A percentile compares a stretch with the other conserved stretches of the same genome.
phyloP scores from a whole-genome alignment of 2,888 invertebrate genomes.

The Melitaea athalia region DNA sequence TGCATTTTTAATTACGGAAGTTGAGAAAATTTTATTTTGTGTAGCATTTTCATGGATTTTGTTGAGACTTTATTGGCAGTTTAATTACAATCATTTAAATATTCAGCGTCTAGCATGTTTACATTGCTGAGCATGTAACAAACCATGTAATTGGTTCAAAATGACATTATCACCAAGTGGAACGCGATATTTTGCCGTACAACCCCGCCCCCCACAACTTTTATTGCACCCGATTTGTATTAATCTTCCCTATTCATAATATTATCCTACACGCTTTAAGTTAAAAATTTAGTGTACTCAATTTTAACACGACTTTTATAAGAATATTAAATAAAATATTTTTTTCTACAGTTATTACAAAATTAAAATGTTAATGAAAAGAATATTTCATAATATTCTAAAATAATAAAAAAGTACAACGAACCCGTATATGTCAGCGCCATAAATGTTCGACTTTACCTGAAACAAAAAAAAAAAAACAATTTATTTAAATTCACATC shows the following conservation, averaged over 20 bases:
- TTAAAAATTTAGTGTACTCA: too few relatives aligned
- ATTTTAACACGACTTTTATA: background rate
- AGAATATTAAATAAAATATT: background rate
- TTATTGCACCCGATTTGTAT: too few relatives aligned
- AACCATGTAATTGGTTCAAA: too few relatives aligned
- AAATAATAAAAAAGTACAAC: background rate
- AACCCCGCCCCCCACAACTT: too few relatives aligned
- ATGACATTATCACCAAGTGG: too few relatives aligned
- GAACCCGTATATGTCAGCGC: background rate
- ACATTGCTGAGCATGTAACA: too few relatives aligned
- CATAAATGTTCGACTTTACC: background rate
- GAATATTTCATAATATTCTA: background rate
- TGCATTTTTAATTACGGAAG: background rate
- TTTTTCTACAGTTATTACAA: background rate
- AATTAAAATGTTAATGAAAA: background rate
- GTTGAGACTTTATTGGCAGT: too few relatives aligned
- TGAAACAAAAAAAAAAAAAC: conserved; percentile 3
- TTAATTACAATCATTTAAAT: too few relatives aligned
- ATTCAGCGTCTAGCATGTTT: too few relatives aligned
- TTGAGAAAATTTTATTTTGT: background rate
- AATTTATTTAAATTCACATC: background rate
- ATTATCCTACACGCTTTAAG: too few relatives aligned
- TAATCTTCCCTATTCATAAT: too few relatives aligned
- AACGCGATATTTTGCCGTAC: too few relatives aligned
- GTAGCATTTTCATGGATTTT: background rate